These are phyloP conservation scores for Menidia menidia DNA, from an alignment of 2,797 vertebrate species.

Conservation along the genomic window DNA sequence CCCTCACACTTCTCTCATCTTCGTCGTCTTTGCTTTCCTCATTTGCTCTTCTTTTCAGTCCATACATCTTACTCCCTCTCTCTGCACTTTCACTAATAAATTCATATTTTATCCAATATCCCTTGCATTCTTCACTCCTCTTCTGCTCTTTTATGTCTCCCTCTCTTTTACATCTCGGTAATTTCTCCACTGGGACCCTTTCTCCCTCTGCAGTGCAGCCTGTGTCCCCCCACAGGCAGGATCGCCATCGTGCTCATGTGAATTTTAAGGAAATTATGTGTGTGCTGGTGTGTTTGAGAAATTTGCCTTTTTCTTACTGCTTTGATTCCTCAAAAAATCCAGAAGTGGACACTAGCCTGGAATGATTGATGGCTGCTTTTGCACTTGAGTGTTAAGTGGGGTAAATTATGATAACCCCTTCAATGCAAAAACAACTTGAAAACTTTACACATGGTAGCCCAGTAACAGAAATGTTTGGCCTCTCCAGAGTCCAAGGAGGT, in stretches of 20 bases:
- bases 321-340: slow-evolving; percentile 39
- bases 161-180: slow-evolving; percentile 41
- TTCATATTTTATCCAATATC: slow-evolving; percentile 45
- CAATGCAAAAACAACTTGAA: slow-evolving; percentile 17
- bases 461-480: slow-evolving; percentile 8
- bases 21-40: slow-evolving; percentile 36
- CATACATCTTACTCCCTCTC: slow-evolving; percentile 30
- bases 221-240: slow-evolving; percentile 38
- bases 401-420: slow-evolving; percentile 24
- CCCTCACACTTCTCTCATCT: slow-evolving; percentile 24
- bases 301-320: slow-evolving; percentile 41
- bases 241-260: slow-evolving; percentile 30
- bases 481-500: background rate
- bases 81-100: slow-evolving; percentile 53
- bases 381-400: background rate
- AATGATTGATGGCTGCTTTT: slow-evolving; percentile 22
- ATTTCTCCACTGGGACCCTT: slow-evolving; percentile 62
- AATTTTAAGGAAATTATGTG: slow-evolving; percentile 3
- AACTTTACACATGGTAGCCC: background rate
- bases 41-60: slow-evolving; percentile 28
- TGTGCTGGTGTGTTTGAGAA: slow-evolving; percentile 1
- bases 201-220: slow-evolving; percentile 52
- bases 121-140: slow-evolving; percentile 11
- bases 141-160: background rate
- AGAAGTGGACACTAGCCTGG: slow-evolving; percentile 28